phyloP scores from a whole-genome alignment of 2,113 vertebrate genomes.

The Aptenodytes patagonicus region DNA sequence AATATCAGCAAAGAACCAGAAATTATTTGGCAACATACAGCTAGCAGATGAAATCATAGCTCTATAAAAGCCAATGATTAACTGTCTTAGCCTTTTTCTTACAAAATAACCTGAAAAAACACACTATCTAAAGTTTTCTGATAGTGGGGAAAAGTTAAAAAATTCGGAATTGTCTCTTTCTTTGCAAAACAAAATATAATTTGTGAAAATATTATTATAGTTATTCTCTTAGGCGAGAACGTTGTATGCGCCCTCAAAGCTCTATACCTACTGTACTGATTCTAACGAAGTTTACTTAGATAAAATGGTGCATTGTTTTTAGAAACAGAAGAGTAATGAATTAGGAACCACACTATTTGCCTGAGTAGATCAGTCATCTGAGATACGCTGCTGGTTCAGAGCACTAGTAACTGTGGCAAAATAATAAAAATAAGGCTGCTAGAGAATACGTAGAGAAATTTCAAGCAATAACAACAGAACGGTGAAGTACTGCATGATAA shows the following conservation, averaged over 20 bases:
- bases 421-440: neutral
- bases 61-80: neutral
- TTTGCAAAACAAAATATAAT: neutral
- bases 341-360: neutral
- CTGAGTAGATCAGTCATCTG: neutral
- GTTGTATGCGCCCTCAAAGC: neutral
- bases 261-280: neutral
- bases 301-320: neutral
- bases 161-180: neutral
- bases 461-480: neutral
- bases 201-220: neutral
- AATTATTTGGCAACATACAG: neutral
- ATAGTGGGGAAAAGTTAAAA: neutral
- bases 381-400: neutral
- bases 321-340: constrained; percentile 10
- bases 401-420: neutral
- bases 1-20: neutral
- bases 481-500: neutral
- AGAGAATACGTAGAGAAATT: neutral
- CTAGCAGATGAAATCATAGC: neutral
- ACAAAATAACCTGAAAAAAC: neutral
- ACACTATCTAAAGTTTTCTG: neutral
- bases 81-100: neutral
- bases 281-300: neutral
- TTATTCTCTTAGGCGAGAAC: neutral